Conservation (phyloP, 2,888 invertebrate species). For the Oscheius sp. region DNA sequence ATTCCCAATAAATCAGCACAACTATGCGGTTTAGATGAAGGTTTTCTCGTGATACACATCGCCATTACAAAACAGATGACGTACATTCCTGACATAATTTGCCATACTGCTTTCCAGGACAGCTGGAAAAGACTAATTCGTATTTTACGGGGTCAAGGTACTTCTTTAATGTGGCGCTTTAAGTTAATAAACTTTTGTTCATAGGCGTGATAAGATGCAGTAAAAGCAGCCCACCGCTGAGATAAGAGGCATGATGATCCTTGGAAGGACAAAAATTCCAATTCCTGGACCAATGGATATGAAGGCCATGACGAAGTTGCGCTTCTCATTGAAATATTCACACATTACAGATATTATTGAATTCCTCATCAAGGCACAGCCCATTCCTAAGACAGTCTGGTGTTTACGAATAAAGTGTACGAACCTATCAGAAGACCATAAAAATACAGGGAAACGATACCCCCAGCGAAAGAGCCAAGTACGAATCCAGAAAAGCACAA, state of each 20-base stretch:
- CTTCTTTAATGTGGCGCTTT: constrained; percentile 6
- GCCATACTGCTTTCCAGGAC: constrained; percentile 49
- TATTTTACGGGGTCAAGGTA: constrained; percentile 8
- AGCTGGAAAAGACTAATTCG: constrained; percentile 27
- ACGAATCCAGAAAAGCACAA: constrained; percentile 49
- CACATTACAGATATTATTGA: constrained; percentile 59
- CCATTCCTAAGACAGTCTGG: constrained; percentile 44
- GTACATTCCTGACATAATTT: constrained; percentile 44
- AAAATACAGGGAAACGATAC: constrained; percentile 46
- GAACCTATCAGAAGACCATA: constrained; percentile 48
- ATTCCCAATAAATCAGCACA: constrained; percentile 38
- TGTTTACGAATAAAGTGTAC: background rate
- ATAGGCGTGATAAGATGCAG: constrained; percentile 9
- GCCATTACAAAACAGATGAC: constrained; percentile 47
- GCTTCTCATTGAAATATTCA: constrained; percentile 54
- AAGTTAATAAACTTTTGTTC: constrained; percentile 31
- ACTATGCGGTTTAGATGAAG: constrained; percentile 42
- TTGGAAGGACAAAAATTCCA: constrained; percentile 54
- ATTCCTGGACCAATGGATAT: constrained; percentile 59
- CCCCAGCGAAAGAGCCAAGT: constrained; percentile 46
- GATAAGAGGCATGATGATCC: constrained; percentile 47
- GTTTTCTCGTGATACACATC: constrained; percentile 44
- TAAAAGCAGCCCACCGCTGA: constrained; percentile 40
- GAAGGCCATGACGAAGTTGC: constrained; percentile 48
- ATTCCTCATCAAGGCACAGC: constrained; percentile 58